These are phyloP conservation scores for Odontesthes bonariensis DNA, from an alignment of 2,113 vertebrate species.

Conservation along the genomic window DNA sequence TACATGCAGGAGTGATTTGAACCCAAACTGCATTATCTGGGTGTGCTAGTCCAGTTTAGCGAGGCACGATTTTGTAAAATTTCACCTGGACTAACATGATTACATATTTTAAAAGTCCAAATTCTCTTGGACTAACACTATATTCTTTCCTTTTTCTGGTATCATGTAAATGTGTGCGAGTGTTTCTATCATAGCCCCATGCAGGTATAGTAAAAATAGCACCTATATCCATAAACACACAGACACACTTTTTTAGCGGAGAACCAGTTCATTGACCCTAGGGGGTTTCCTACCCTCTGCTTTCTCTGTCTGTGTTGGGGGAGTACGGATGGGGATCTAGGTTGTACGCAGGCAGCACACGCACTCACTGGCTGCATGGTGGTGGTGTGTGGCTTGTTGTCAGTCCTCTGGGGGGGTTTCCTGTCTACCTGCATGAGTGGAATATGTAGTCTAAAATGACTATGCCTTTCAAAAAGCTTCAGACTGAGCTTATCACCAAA, in stretches of 20 bases:
- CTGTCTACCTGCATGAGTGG: conserved; percentile 58
- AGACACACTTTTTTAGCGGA: conserved; percentile 20
- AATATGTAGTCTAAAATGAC: conserved; percentile 61
- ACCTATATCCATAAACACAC: neutral
- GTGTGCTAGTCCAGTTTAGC: too few species aligned
- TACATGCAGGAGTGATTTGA: too few species aligned
- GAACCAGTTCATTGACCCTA: conserved; percentile 44
- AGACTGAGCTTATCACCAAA: conserved; percentile 43
- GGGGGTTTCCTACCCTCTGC: conserved; percentile 67
- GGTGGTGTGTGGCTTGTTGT: conserved; percentile 69
- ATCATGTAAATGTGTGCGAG: too few species aligned
- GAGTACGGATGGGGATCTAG: conserved; percentile 63
- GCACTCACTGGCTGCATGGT: conserved; percentile 65
- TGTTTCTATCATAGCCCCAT: neutral
- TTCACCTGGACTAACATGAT: too few species aligned
- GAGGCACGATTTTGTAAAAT: too few species aligned
- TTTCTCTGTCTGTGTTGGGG: conserved; percentile 65
- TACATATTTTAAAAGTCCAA: too few species aligned
- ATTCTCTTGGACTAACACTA: too few species aligned
- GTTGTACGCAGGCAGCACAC: conserved; percentile 75
- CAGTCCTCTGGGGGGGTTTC: conserved; percentile 67
- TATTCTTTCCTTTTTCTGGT: too few species aligned
- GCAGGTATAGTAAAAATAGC: conserved; percentile 32
- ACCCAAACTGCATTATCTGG: too few species aligned
- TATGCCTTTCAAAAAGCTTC: conserved; percentile 43